phyloP scores from a whole-genome alignment of 2,113 vertebrate species.

The Urocolius indicus region DNA sequence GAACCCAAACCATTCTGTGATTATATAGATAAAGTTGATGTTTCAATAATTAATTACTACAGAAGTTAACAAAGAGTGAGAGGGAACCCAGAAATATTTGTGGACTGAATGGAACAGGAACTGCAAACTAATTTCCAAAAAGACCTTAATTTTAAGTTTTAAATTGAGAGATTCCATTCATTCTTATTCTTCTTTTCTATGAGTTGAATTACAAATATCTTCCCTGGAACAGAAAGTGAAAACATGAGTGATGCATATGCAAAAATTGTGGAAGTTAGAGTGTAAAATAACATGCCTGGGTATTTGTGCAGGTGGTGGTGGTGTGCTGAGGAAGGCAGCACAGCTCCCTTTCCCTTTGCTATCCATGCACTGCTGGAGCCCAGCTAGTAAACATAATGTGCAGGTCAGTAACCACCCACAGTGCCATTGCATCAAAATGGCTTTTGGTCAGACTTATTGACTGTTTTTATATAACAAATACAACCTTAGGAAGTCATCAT shows the following conservation, averaged over 20 bases:
- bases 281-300: not conserved
- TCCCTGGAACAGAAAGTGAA: not conserved
- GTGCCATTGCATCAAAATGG: fast-evolving
- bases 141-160: not conserved
- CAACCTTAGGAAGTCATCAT: not conserved
- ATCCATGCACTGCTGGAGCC: not conserved
- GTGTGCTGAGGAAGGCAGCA: not conserved
- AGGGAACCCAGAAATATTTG: not conserved
- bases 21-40: not conserved
- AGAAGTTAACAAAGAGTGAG: not conserved
- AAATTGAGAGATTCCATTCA: not conserved
- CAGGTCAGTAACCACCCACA: not conserved
- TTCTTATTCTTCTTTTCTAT: not conserved
- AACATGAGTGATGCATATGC: fast-evolving
- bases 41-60: not conserved
- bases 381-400: not conserved
- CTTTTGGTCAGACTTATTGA: not conserved
- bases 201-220: not conserved
- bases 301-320: not conserved
- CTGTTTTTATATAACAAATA: not conserved
- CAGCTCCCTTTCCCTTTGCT: not conserved
- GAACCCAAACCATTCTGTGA: too few relatives aligned
- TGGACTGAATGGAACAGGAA: not conserved
- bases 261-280: too few relatives aligned
- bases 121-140: not conserved